Evolutionary conservation across 2,888 invertebrate genomes (phyloP).

Genomic region (Mythimna pallens): DNA sequence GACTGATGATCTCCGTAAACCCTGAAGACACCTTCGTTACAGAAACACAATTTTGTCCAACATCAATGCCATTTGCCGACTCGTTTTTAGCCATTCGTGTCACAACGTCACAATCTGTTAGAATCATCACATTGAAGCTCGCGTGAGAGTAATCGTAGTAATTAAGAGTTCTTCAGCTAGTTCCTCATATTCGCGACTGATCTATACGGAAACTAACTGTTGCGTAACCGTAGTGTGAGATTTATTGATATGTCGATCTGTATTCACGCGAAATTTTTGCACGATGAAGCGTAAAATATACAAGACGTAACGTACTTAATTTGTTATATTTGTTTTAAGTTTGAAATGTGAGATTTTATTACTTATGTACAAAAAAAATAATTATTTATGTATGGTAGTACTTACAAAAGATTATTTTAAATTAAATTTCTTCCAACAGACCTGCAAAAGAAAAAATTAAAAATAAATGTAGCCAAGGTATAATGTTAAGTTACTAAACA

Average conservation of each 20-base stretch:
- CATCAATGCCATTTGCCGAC: conserved; percentile 4
- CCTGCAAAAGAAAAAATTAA: too few species aligned
- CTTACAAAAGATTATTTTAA: too few species aligned
- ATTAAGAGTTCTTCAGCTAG: conserved; percentile 48
- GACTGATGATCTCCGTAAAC: too few species aligned
- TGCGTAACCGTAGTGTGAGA: conserved; percentile 31
- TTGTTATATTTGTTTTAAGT: too few species aligned
- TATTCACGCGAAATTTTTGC: conserved; percentile 2
- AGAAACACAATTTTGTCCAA: conserved; percentile 6
- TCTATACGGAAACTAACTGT: conserved; percentile 55
- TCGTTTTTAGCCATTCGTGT: conserved; percentile 14
- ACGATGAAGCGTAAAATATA: neutral
- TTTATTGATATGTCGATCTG: conserved; percentile 14
- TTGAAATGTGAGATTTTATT: too few species aligned
- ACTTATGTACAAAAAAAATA: too few species aligned
- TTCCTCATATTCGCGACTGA: conserved; percentile 46
- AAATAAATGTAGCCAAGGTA: too few species aligned
- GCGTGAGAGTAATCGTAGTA: conserved; percentile 56
- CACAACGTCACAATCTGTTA: conserved; percentile 20
- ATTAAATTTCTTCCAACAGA: too few species aligned
- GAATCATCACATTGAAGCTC: conserved; percentile 32
- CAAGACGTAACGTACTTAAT: neutral
- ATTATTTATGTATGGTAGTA: too few species aligned
- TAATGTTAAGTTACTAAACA: too few species aligned
- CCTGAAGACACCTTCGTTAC: neutral